Conservation (phyloP, 1,140 invertebrate species). For the Neodiprion virginianus region DNA sequence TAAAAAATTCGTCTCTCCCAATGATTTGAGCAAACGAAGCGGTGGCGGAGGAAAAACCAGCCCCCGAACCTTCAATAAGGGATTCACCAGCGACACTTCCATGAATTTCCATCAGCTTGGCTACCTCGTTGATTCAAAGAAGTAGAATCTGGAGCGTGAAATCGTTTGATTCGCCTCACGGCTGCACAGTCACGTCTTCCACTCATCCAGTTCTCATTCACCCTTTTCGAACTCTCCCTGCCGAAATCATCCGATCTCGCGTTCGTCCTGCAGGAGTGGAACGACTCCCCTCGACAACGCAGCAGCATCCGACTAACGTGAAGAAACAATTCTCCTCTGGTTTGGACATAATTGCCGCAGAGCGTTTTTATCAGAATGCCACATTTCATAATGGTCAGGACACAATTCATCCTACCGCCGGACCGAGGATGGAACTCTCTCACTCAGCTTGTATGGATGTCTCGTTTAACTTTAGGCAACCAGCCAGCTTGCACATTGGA, state of each 20-base stretch:
- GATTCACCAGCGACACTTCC: constrained; percentile 29
- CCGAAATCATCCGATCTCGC: background rate
- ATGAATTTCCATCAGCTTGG: constrained; percentile 22
- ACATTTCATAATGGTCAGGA: too few relatives aligned
- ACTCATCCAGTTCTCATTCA: constrained; percentile 10
- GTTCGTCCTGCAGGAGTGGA: background rate
- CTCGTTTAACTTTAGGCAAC: too few relatives aligned
- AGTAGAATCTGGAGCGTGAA: constrained; percentile 42
- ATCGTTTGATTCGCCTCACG: constrained; percentile 45
- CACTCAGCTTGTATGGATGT: too few relatives aligned
- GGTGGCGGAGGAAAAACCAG: too few relatives aligned
- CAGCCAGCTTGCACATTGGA: too few relatives aligned
- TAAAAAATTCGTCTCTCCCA: too few relatives aligned
- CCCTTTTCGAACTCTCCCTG: background rate
- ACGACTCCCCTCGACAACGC: background rate
- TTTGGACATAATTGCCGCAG: background rate
- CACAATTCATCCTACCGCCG: too few relatives aligned
- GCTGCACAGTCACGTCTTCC: constrained; percentile 33
- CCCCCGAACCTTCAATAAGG: background rate
- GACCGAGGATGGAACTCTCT: too few relatives aligned
- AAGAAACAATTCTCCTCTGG: background rate
- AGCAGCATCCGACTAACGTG: background rate
- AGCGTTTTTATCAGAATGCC: background rate
- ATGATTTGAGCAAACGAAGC: too few relatives aligned
- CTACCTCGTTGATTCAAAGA: constrained; percentile 2